Evolutionary conservation across 2,888 invertebrate genomes (phyloP).

Genomic region (Acronicta psi): DNA sequence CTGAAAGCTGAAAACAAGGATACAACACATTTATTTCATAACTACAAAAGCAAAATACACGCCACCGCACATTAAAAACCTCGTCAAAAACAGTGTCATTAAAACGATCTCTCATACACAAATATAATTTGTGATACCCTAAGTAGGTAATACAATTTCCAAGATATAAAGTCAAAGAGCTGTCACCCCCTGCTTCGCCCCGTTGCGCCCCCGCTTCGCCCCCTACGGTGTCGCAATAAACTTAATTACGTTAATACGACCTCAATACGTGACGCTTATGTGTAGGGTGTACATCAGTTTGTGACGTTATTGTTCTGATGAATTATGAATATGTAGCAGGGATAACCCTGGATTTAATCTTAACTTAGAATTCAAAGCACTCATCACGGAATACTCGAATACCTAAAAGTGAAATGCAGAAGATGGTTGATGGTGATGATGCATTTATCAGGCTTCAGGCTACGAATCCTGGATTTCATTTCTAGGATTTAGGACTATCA

Average conservation of each 20-base stretch:
- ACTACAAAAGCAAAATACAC: not conserved
- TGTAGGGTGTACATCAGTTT: constrained; percentile 58
- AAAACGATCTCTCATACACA: constrained; percentile 24
- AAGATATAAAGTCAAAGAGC: constrained; percentile 83
- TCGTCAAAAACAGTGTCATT: constrained; percentile 23
- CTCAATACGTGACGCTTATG: constrained; percentile 76
- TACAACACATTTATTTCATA: not conserved
- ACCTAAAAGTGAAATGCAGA: too few relatives aligned
- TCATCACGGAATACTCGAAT: too few relatives aligned
- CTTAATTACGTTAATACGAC: constrained; percentile 84
- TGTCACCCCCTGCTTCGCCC: constrained; percentile 39
- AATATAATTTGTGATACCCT: constrained; percentile 64
- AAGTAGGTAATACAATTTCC: constrained; percentile 80
- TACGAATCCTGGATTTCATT: too few relatives aligned
- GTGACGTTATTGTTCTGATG: constrained; percentile 28
- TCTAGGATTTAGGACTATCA: too few relatives aligned
- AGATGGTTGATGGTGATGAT: too few relatives aligned
- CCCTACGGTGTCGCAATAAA: constrained; percentile 75
- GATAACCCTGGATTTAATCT: too few relatives aligned
- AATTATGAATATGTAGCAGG: not conserved
- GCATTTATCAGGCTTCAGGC: too few relatives aligned
- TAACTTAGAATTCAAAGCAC: too few relatives aligned
- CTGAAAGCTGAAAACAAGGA: too few relatives aligned
- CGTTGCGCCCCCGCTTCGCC: constrained; percentile 19
- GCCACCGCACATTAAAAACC: constrained; percentile 3